These are phyloP conservation scores for Drosophila biarmipes DNA, from an alignment of 1,140 invertebrate species.

Conservation along the genomic window DNA sequence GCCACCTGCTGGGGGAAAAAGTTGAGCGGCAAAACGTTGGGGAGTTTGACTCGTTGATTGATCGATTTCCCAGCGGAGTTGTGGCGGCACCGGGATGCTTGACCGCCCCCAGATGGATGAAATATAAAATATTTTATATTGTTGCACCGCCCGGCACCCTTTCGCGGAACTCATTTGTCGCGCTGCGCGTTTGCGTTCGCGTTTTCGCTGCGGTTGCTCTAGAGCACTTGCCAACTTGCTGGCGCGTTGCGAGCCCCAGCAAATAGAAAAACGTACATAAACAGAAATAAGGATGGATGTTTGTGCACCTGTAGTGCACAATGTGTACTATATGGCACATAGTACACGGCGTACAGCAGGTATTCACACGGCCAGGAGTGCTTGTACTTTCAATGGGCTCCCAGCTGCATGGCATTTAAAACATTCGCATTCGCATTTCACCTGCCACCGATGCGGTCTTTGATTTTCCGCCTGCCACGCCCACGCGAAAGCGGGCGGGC, in stretches of 20 bases:
- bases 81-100: conserved; percentile 1
- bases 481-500: background rate
- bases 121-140: conserved; percentile 5
- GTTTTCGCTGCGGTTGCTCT: conserved; percentile 42
- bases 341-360: background rate
- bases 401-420: conserved; percentile 35
- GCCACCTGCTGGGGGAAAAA: background rate
- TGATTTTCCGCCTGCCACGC: conserved; percentile 33
- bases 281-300: conserved; percentile 6
- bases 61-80: conserved; percentile 9
- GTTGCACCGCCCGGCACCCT: background rate
- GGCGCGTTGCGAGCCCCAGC: conserved; percentile 49
- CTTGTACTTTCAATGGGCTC: conserved; percentile 39
- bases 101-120: conserved; percentile 16
- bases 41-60: conserved; percentile 13
- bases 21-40: background rate
- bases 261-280: conserved; percentile 6
- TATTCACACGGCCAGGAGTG: conserved; percentile 8
- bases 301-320: conserved; percentile 1
- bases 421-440: conserved; percentile 13
- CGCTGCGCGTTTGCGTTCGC: conserved; percentile 15
- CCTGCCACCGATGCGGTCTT: conserved; percentile 35
- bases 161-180: conserved; percentile 38
- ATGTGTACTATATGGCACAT: background rate
- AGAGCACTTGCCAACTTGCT: conserved; percentile 67